Conservation (phyloP, 2,113 vertebrate species). For the Desmodus rotundus region DNA sequence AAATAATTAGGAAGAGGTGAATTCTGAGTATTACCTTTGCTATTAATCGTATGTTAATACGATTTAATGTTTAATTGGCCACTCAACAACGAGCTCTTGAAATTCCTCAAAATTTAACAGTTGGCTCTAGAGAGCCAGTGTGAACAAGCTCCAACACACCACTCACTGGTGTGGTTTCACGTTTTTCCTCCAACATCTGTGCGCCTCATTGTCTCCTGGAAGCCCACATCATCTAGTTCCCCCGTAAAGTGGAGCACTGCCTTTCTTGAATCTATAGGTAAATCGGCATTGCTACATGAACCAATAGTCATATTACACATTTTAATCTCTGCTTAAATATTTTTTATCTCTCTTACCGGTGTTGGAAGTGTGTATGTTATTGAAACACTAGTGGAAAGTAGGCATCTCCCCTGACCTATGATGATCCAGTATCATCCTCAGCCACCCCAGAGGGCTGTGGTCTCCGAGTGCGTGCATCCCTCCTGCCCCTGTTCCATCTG, state of each 20-base stretch:
- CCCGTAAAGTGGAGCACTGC: not conserved
- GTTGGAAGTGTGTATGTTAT: not conserved
- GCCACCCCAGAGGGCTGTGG: not conserved
- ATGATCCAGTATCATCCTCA: not conserved
- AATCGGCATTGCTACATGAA: not conserved
- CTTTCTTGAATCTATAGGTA: not conserved
- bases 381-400: not conserved
- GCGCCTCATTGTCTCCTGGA: not conserved
- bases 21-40: not conserved
- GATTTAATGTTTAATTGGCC: not conserved
- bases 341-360: not conserved
- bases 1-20: not conserved
- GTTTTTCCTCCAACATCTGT: not conserved
- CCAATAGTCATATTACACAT: not conserved
- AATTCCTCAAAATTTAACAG: not conserved
- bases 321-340: constrained; percentile 27
- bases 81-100: not conserved
- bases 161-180: not conserved
- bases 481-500: not conserved
- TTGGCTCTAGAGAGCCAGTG: not conserved
- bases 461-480: not conserved
- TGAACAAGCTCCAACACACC: not conserved
- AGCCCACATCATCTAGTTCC: not conserved
- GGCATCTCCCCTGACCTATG: not conserved
- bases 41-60: not conserved